phyloP scores from a whole-genome alignment of 2,888 invertebrate species.

The Melanotus villosus region DNA sequence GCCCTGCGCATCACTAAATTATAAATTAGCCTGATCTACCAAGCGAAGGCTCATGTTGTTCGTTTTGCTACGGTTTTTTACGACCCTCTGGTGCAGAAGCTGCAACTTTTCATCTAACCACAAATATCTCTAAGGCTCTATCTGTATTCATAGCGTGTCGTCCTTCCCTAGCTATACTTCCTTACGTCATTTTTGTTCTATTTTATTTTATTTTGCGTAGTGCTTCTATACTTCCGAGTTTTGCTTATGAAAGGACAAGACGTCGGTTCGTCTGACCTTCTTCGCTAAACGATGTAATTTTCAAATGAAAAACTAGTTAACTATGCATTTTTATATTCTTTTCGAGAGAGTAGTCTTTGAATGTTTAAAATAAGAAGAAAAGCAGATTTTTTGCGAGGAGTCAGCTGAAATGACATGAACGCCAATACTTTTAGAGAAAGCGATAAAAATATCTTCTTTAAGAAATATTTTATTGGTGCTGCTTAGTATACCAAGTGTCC shows the following conservation, averaged over 20 bases:
- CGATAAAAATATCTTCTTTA: too few relatives aligned
- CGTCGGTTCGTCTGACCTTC: slow-evolving; percentile 10
- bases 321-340: background rate
- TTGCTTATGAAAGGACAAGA: slow-evolving; percentile 11
- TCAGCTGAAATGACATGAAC: too few relatives aligned
- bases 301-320: slow-evolving; percentile 11
- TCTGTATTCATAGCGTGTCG: slow-evolving; percentile 58
- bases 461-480: too few relatives aligned
- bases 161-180: slow-evolving; percentile 39
- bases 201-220: slow-evolving; percentile 29
- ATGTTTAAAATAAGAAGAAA: too few relatives aligned
- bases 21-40: slow-evolving; percentile 34
- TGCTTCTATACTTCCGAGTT: background rate
- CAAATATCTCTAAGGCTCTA: slow-evolving; percentile 59
- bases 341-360: too few relatives aligned
- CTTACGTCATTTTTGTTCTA: slow-evolving; percentile 13
- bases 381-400: too few relatives aligned
- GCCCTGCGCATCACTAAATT: slow-evolving; percentile 6
- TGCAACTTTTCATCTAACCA: slow-evolving; percentile 58
- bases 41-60: slow-evolving; percentile 36
- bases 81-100: slow-evolving; percentile 55
- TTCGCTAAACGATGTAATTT: background rate
- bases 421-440: too few relatives aligned
- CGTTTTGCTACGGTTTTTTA: slow-evolving; percentile 48
- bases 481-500: too few relatives aligned